These are phyloP conservation scores for Acromyrmex heyeri DNA, from an alignment of 1,140 invertebrate genomes.

Conservation along the genomic window DNA sequence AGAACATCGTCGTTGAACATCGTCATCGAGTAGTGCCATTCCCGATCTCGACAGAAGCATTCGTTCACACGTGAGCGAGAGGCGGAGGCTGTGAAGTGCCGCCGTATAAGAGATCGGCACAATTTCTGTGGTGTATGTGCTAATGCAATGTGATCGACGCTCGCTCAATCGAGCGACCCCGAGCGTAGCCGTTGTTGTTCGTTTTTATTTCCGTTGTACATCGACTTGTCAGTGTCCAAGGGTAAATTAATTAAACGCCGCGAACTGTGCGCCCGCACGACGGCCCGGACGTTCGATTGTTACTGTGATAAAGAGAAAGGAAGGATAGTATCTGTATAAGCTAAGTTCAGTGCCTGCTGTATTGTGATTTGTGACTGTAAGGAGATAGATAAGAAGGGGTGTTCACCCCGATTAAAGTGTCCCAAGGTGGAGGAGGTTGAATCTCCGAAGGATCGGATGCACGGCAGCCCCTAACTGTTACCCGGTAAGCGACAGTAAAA, in stretches of 20 bases:
- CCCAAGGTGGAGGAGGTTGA: constrained; percentile 72
- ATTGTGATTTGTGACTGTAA: constrained; percentile 73
- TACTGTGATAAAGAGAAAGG: constrained; percentile 69
- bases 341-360: constrained; percentile 71
- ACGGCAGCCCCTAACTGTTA: constrained; percentile 68
- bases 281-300: constrained; percentile 62
- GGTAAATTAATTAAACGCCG: constrained; percentile 27
- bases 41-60: constrained; percentile 41
- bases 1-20: constrained; percentile 2
- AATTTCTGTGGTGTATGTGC: constrained; percentile 9
- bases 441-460: constrained; percentile 73
- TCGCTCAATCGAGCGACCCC: constrained; percentile 36
- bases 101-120: constrained; percentile 37
- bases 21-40: constrained; percentile 43
- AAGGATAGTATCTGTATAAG: constrained; percentile 59
- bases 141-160: constrained; percentile 37
- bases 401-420: constrained; percentile 52
- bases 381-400: constrained; percentile 35
- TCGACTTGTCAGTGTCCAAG: constrained; percentile 36
- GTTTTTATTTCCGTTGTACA: constrained; percentile 30
- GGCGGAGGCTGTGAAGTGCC: constrained; percentile 29
- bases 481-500: constrained; percentile 72
- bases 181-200: constrained; percentile 60
- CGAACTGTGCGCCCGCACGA: constrained; percentile 53
- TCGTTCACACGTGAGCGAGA: constrained; percentile 5